A percentile compares a stretch with the other conserved stretches of the same genome.
Evolutionary conservation across 2,797 vertebrate genomes (phyloP).

Genomic region (Arctocebus calabarensis): DNA sequence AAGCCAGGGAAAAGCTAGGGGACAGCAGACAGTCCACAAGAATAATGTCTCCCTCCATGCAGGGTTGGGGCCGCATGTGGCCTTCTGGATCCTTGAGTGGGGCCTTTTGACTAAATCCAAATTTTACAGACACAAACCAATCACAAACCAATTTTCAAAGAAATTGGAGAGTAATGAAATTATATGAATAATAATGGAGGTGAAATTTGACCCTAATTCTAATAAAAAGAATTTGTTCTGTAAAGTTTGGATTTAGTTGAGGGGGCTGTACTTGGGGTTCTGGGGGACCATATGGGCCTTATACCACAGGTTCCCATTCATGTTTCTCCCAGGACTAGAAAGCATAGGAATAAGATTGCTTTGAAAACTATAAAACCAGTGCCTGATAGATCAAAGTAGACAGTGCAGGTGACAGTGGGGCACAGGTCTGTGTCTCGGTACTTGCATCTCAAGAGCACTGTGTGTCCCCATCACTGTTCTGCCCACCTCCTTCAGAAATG

Average conservation of each 20-base stretch:
- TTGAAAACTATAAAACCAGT: not conserved
- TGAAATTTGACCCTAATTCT: slow-evolving; percentile 18
- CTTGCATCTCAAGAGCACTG: not conserved
- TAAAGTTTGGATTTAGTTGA: not conserved
- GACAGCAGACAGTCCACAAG: not conserved
- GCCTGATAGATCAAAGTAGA: not conserved
- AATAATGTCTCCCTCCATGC: not conserved
- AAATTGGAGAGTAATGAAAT: slow-evolving; percentile 26
- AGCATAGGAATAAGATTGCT: not conserved
- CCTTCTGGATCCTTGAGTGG: not conserved
- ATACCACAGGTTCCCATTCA: not conserved
- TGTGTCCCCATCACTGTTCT: not conserved
- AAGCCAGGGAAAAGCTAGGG: accelerated
- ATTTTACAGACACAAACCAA: not conserved
- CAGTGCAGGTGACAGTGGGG: not conserved
- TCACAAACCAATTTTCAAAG: slow-evolving; percentile 38
- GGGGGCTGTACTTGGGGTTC: not conserved
- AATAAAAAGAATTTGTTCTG: not conserved
- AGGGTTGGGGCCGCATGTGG: too few species aligned
- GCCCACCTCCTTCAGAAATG: not conserved
- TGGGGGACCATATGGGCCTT: not conserved
- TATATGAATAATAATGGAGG: slow-evolving; percentile 5
- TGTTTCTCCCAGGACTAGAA: not conserved
- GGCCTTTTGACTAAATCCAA: not conserved
- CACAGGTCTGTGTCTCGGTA: not conserved